Base-by-base conservation (phyloP, 2,888 invertebrate species). In the Mycogona germanica region DNA sequence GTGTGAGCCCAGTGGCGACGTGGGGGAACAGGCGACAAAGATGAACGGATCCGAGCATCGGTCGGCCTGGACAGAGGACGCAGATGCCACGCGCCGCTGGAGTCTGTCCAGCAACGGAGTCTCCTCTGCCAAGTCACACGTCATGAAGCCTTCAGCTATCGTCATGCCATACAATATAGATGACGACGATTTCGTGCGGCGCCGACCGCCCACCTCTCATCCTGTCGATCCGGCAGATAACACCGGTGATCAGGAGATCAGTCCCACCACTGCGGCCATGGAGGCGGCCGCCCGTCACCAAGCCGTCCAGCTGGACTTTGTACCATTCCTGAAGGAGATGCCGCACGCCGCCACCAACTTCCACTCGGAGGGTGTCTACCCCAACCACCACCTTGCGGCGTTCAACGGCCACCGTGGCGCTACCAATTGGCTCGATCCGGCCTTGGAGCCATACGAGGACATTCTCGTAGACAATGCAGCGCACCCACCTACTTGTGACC, bases 131-230 rank as follows among this genome's bases (percentile, higher is more conserved):
- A n/a, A 35, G n/a, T n/a, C 9, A 35, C 9, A 35, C n/a, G 41
- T 28, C 29, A 26, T 32, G 25, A 53, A 53, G 30, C 53, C 53
- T 21, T 51, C 53, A 6, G 53, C 53, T 14, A 28, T 53, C 12
- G 53, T 53, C 5, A 21, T 28, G 12, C 53, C 53, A 25, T 53
- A 53, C 48, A 53, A 53, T 17, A 48, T 26, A 19, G 25, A 45
- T 21, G 52, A n/a, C 19, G 44, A 44, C n/a, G n/a, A n/a, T n/a
- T n/a, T n/a, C n/a, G n/a, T 40, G 38, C 9, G 14, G 17, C 17
- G 6, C n/a, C 26, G n/a, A 41, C 19, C 1, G 2, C 14, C 4
- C 12, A 26, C 2, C 17, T 6, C 6, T 23, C 29, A n/a, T 17
- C n/a, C 26, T 12, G 28, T 17, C 51, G 12, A 41, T 42, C n/a